These are phyloP conservation scores for Lycaon pictus DNA, from an alignment of 2,113 vertebrate species.

Conservation along the genomic window DNA sequence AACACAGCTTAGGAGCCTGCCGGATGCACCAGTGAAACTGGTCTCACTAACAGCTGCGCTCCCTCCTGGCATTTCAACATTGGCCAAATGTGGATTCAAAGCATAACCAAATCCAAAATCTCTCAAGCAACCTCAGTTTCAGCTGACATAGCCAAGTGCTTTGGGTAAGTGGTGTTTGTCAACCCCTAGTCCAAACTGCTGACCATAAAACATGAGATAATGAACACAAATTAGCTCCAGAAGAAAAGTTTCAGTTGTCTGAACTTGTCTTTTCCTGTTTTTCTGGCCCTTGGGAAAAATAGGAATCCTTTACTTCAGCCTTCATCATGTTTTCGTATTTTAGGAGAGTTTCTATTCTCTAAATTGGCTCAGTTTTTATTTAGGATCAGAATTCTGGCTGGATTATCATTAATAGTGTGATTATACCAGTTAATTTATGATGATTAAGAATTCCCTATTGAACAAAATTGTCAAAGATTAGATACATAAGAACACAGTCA, in stretches of 20 bases:
- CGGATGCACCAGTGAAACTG: background rate
- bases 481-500: background rate
- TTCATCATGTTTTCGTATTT: slow-evolving; percentile 46
- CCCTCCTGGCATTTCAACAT: slow-evolving; percentile 57
- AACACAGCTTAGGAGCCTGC: background rate
- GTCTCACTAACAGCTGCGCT: slow-evolving; percentile 43
- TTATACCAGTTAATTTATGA: background rate
- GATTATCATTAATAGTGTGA: background rate
- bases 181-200: slow-evolving; percentile 48
- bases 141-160: slow-evolving; percentile 55
- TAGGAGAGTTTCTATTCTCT: background rate
- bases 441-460: background rate
- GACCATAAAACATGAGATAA: slow-evolving; percentile 70
- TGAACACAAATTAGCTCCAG: slow-evolving; percentile 68
- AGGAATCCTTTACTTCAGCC: slow-evolving; percentile 1
- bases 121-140: slow-evolving; percentile 60
- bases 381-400: slow-evolving; percentile 38
- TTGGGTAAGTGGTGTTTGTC: slow-evolving; percentile 49
- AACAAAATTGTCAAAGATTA: background rate
- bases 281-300: background rate
- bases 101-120: slow-evolving; percentile 64
- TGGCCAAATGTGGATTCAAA: slow-evolving; percentile 76
- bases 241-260: slow-evolving; percentile 55
- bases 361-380: slow-evolving; percentile 53
- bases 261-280: slow-evolving; percentile 31